Evolutionary conservation across 2,888 invertebrate genomes (phyloP).

Genomic region (Macroteleia sp.): DNA sequence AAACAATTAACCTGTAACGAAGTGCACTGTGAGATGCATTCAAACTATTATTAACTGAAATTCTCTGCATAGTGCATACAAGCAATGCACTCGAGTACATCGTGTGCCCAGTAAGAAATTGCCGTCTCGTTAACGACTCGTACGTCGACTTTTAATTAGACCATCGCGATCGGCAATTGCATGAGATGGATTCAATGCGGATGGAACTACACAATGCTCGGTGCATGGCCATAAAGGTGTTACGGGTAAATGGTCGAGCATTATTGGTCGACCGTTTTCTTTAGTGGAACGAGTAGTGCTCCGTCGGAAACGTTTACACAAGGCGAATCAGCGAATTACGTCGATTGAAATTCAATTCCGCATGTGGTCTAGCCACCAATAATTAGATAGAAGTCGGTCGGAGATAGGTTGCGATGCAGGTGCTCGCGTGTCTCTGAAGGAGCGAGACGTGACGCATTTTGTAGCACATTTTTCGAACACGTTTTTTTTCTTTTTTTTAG

Average conservation of each 20-base stretch:
- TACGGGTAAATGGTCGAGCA: conserved; percentile 11
- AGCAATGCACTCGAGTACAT: too few relatives aligned
- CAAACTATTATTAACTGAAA: too few relatives aligned
- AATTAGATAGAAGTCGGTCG: too few relatives aligned
- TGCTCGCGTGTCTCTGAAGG: conserved; percentile 12
- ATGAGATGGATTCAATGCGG: conserved; percentile 30
- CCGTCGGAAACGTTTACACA: too few relatives aligned
- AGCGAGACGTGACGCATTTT: too few relatives aligned
- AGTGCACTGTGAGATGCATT: too few relatives aligned
- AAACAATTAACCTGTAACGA: too few relatives aligned
- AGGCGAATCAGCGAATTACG: conserved; percentile 78
- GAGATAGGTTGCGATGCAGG: too few relatives aligned
- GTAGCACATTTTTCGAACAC: too few relatives aligned
- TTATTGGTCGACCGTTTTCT: conserved; percentile 40
- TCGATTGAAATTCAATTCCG: conserved; percentile 82
- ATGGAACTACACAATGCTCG: conserved; percentile 10
- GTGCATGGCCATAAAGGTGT: conserved; percentile 27
- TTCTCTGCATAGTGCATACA: too few relatives aligned
- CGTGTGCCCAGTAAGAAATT: too few relatives aligned
- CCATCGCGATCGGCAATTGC: conserved; percentile 53
- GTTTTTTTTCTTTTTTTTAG: too few relatives aligned
- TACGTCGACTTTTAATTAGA: conserved; percentile 60
- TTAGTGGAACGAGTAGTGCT: conserved; percentile 8
- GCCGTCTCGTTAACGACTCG: conserved; percentile 53
- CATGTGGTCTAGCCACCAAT: conserved; percentile 74